Conservation (phyloP, 2,113 vertebrate species). For the Piprites chloris region DNA sequence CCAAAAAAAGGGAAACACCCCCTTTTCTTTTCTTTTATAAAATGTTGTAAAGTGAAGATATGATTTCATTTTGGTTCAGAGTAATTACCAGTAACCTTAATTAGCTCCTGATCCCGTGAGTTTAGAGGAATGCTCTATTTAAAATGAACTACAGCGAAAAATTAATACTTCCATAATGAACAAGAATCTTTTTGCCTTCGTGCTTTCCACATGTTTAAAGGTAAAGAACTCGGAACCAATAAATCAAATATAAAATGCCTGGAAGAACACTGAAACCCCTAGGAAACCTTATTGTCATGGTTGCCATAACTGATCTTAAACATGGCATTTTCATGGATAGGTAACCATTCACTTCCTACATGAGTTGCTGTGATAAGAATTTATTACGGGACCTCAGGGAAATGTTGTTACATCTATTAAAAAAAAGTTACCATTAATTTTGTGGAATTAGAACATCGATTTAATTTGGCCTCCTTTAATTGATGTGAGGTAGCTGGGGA, state of each 20-base stretch:
- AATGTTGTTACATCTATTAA: constrained; percentile 71
- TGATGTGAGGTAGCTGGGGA: constrained; percentile 72
- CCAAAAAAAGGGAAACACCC: background rate
- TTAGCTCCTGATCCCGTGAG: background rate
- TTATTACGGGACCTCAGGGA: constrained; percentile 70
- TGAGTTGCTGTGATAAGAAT: constrained; percentile 62
- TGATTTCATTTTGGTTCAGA: background rate
- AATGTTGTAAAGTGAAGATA: background rate
- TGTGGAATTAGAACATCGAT: constrained; percentile 72
- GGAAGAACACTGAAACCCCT: background rate
- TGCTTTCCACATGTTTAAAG: background rate
- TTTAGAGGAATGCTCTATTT: background rate
- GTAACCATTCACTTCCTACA: constrained; percentile 51
- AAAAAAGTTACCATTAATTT: constrained; percentile 75
- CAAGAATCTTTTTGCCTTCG: background rate
- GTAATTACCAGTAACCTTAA: constrained; percentile 34
- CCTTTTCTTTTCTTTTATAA: background rate
- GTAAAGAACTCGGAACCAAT: background rate
- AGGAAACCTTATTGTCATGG: background rate
- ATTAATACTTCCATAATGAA: background rate
- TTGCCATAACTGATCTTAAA: background rate
- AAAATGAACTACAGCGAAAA: background rate
- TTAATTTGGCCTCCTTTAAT: constrained; percentile 71
- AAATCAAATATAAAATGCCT: background rate
- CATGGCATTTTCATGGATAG: constrained; percentile 48